Conservation (phyloP, 2,888 invertebrate genomes). For the Mythimna ferrago region DNA sequence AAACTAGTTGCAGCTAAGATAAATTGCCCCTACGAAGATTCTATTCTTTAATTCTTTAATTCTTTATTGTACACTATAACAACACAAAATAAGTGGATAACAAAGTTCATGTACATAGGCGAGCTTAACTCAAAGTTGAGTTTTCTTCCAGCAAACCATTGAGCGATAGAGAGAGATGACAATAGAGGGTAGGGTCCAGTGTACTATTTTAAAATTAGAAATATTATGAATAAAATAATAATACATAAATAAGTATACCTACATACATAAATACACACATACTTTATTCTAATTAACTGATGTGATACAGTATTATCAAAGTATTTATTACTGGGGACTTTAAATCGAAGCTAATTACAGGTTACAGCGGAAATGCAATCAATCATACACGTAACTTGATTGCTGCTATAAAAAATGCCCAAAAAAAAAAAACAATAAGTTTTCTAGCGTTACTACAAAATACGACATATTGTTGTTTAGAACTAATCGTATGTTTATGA, state of each 20-base stretch:
- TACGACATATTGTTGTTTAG: constrained; percentile 23
- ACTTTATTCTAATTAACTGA: constrained; percentile 39
- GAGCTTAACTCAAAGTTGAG: too few species aligned
- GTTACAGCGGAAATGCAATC: constrained; percentile 31
- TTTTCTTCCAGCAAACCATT: too few species aligned
- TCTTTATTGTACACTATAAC: too few species aligned
- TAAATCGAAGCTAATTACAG: constrained; percentile 17
- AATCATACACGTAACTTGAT: constrained; percentile 4
- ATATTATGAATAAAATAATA: too few species aligned
- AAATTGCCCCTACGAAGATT: constrained; percentile 27
- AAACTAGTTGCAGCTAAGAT: constrained; percentile 24
- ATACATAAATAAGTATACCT: too few species aligned
- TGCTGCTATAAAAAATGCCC: constrained; percentile 26
- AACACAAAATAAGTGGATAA: too few species aligned
- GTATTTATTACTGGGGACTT: constrained; percentile 10
- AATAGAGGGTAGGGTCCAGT: too few species aligned
- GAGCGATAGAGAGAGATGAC: too few species aligned
- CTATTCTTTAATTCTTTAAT: too few species aligned
- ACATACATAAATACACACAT: too few species aligned
- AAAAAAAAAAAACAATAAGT: constrained; percentile 28
- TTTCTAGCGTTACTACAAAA: constrained; percentile 12
- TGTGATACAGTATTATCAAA: constrained; percentile 12
- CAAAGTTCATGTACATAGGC: too few species aligned
- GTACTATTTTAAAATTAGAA: too few species aligned
- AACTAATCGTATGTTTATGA: constrained; percentile 9